Conservation (phyloP, 2,888 invertebrate species). For the Sminthurides aquaticus region DNA sequence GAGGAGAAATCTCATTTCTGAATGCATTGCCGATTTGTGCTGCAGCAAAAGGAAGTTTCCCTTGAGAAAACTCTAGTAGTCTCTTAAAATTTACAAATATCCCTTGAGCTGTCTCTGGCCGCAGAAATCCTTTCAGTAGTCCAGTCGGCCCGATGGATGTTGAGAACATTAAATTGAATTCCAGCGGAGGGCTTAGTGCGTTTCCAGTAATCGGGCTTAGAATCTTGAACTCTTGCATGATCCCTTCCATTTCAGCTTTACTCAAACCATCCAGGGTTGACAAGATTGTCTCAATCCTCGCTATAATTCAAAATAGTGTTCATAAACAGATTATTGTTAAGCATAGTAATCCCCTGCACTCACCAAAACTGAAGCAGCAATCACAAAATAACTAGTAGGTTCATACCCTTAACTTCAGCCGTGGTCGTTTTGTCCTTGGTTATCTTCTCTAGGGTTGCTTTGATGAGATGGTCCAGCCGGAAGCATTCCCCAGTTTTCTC, state of each 20-base stretch:
- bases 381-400: not conserved
- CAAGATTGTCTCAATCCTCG: conserved; percentile 36
- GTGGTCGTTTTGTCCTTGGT: conserved; percentile 73
- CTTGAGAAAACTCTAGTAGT: conserved; percentile 93
- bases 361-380: too few relatives aligned
- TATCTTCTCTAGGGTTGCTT: conserved; percentile 82
- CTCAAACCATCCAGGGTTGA: conserved; percentile 77
- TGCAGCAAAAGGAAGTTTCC: conserved; percentile 90
- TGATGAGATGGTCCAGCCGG: conserved; percentile 93
- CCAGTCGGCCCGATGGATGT: conserved; percentile 97
- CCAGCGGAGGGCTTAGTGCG: conserved; percentile 88
- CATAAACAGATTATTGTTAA: too few relatives aligned
- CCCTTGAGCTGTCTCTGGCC: conserved; percentile 99
- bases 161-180: conserved; percentile 98
- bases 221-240: conserved; percentile 82
- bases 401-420: conserved; percentile 50
- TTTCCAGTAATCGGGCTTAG: conserved; percentile 93
- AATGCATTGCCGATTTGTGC: conserved; percentile 98
- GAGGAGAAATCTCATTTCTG: conserved; percentile 97
- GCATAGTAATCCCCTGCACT: too few relatives aligned
- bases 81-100: conserved; percentile 99
- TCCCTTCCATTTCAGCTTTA: conserved; percentile 75
- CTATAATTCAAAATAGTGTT: conserved; percentile 17
- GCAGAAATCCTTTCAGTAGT: conserved; percentile 62
- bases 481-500: conserved; percentile 93